Percentiles rank a stretch among this genome's conserved stretches.
These are phyloP conservation scores for Papilio glaucus DNA, from an alignment of 1,140 invertebrate species.

Conservation along the genomic window DNA sequence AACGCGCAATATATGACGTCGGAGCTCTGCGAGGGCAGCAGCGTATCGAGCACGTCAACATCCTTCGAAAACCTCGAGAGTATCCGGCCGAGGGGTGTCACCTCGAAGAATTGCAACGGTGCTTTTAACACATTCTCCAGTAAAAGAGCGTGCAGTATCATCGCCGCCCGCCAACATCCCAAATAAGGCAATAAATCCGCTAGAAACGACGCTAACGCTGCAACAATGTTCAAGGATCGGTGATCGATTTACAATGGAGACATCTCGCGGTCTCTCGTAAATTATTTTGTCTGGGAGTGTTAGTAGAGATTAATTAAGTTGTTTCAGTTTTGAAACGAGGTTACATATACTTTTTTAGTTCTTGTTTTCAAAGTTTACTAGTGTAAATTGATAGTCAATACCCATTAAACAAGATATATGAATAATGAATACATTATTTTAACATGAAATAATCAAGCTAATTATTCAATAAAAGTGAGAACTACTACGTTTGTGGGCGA, in stretches of 20 bases:
- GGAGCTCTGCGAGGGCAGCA: conserved; percentile 87
- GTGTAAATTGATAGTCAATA: not conserved
- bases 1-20: conserved; percentile 91
- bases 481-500: conserved; percentile 11
- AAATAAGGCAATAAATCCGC: conserved; percentile 88
- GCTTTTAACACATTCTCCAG: conserved; percentile 89
- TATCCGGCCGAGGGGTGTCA: conserved; percentile 93
- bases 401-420: conserved; percentile 6
- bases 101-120: conserved; percentile 93
- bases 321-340: not conserved
- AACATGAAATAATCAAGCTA: not conserved
- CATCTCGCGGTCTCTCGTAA: not conserved
- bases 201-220: conserved; percentile 88
- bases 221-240: conserved; percentile 61
- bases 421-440: conserved; percentile 81
- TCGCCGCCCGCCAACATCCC: conserved; percentile 89
- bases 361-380: not conserved
- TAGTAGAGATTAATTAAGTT: not conserved
- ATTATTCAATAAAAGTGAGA: not conserved
- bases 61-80: conserved; percentile 95
- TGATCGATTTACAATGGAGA: not conserved
- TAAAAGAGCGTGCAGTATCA: conserved; percentile 89
- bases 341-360: not conserved
- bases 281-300: not conserved
- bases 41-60: conserved; percentile 88